Conservation (phyloP, 1,140 invertebrate species). For the Drosophila leontia region DNA sequence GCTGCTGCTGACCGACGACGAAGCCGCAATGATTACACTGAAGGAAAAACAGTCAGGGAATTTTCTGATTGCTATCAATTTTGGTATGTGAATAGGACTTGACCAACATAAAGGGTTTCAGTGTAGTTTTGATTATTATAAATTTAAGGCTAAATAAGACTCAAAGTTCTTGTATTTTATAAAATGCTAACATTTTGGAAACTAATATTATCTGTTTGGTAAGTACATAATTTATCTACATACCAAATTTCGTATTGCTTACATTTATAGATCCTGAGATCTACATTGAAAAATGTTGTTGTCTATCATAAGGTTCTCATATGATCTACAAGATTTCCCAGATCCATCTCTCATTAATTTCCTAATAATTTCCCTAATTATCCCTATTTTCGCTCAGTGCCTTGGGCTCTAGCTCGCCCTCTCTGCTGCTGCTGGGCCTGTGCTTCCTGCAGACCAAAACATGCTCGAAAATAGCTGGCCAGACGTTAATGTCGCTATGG, state of each 20-base stretch:
- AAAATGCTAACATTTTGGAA: rapidly evolving
- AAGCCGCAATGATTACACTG: slow-evolving; percentile 38
- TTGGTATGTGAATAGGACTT: no score
- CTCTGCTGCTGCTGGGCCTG: slow-evolving; percentile 6
- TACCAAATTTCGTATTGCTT: neutral
- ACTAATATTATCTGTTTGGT: neutral
- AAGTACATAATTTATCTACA: neutral
- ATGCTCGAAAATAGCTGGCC: slow-evolving; percentile 75
- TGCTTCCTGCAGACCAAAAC: slow-evolving; percentile 64
- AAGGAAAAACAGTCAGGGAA: neutral
- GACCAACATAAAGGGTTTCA: neutral
- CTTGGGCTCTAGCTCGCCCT: neutral
- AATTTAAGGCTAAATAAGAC: no score
- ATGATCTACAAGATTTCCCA: neutral
- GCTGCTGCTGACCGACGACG: slow-evolving; percentile 46
- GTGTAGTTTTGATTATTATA: neutral
- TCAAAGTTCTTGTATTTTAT: neutral
- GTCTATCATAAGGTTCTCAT: no score
- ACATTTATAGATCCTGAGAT: neutral
- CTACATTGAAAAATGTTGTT: no score
- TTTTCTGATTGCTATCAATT: neutral
- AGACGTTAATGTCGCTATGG: slow-evolving; percentile 72
- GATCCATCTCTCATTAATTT: neutral
- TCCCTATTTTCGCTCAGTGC: neutral
- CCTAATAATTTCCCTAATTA: rapidly evolving